Evolutionary conservation across 2,888 invertebrate species (phyloP), one percentile per base, ranked within the genome.

Genomic region (Tenthredo amoena): DNA sequence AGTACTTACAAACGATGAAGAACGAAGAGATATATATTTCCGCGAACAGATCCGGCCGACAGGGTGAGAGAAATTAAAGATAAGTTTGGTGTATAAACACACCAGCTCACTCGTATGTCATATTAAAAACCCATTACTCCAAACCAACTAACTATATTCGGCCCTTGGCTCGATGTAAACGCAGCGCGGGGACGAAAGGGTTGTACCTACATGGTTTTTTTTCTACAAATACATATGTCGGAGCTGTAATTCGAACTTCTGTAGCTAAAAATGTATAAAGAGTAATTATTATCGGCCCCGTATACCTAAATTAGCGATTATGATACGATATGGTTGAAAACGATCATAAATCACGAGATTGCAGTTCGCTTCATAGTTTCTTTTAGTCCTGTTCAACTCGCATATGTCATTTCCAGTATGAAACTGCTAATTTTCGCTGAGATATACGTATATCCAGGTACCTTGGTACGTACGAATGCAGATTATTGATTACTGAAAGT

Each of bases 81-180:
- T 26, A 62, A 40, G 62, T 6, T 37, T 15, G 6, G 21, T 34
- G 34, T 55, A 15, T 47, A 72, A n/a, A 40, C 7, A 55, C n/a
- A 7, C 6, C n/a, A n/a, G n/a, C 55, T 55, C 55, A n/a, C 37
- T 74, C 55, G 18, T 65, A 47, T 83, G 31, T 40, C 31, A 31
- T 68, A 83, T 83, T 83, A 83, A 83, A 83, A 83, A 83, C 83
- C 26, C 83, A 83, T 83, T 83, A 83, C 72, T 74, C 21, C 21
- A 71, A 71, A 68, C 15, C n/a, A 26, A 55, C n/a, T 26, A n/a
- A 34, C 15, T 37, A 40, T 40, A 40, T 58, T 26, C 37, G 62
- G 62, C 62, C 81, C 47, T 47, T 31, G 37, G 34, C 47, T 62
- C 62, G 12, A 40, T 26, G n/a, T 21, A 10, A 26, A 62, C n/a